Evolutionary conservation across 2,797 vertebrate genomes (phyloP).

Genomic region (Centroberyx gerrardi): DNA sequence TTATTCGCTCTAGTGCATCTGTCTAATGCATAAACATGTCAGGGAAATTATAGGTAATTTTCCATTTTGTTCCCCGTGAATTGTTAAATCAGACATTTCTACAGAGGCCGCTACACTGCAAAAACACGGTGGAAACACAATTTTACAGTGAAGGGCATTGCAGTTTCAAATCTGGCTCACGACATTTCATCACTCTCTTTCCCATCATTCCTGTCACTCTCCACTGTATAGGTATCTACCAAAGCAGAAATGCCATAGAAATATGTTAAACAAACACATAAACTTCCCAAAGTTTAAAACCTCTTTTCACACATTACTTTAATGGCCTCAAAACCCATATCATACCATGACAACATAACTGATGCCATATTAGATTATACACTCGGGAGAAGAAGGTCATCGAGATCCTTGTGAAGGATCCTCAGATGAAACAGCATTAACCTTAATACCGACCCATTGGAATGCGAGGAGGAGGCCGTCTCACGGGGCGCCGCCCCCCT

Average conservation of each 20-base stretch:
- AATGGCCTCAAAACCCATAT: not conserved
- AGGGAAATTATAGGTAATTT: slow-evolving; percentile 63
- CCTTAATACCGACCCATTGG: slow-evolving; percentile 31
- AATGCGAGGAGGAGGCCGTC: slow-evolving; percentile 34
- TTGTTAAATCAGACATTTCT: slow-evolving; percentile 45
- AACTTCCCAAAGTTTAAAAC: too few species aligned
- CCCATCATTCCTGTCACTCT: too few species aligned
- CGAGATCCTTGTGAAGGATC: slow-evolving; percentile 25
- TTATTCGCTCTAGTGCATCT: slow-evolving; percentile 42
- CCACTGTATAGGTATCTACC: too few species aligned
- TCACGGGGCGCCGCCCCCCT: slow-evolving; percentile 7
- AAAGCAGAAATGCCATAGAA: too few species aligned
- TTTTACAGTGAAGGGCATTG: slow-evolving; percentile 7
- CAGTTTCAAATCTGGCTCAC: not conserved
- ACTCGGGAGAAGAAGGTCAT: slow-evolving; percentile 21
- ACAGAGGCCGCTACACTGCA: slow-evolving; percentile 1
- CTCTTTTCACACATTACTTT: not conserved
- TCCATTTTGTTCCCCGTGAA: slow-evolving; percentile 58
- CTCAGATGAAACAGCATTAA: slow-evolving; percentile 45
- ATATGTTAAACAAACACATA: too few species aligned
- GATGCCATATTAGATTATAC: slow-evolving; percentile 45
- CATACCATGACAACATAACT: not conserved
- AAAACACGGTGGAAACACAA: slow-evolving; percentile 46
- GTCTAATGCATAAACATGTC: slow-evolving; percentile 62
- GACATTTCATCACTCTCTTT: too few species aligned